Evolutionary conservation across 2,113 vertebrate genomes (phyloP).

Genomic region (Triplophysa tibetana): DNA sequence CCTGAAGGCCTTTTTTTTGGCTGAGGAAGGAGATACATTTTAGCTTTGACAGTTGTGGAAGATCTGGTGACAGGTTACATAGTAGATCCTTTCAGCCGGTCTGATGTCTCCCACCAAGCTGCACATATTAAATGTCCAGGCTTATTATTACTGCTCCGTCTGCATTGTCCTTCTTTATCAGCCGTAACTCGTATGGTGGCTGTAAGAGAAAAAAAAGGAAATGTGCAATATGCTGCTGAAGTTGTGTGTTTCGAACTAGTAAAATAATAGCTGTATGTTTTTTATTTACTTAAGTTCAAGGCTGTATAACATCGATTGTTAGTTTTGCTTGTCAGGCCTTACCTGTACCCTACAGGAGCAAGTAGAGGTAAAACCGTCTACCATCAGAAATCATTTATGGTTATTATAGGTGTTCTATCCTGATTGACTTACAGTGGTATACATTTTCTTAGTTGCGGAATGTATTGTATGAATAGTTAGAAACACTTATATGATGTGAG

Average conservation of each 20-base stretch:
- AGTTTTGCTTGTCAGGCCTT: background rate
- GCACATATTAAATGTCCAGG: slow-evolving; percentile 62
- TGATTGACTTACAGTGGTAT: too few species aligned
- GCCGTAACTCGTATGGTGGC: background rate
- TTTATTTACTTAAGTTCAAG: background rate
- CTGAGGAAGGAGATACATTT: slow-evolving; percentile 58
- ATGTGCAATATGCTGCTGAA: background rate
- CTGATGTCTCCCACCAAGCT: slow-evolving; percentile 30
- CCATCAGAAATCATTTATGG: too few species aligned
- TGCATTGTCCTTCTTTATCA: slow-evolving; percentile 36
- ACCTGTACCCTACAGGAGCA: background rate
- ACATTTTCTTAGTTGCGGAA: too few species aligned
- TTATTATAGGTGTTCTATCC: too few species aligned
- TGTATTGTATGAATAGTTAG: too few species aligned
- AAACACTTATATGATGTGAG: too few species aligned
- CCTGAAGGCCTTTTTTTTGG: slow-evolving; percentile 26
- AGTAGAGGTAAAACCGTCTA: too few species aligned
- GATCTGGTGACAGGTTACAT: slow-evolving; percentile 71
- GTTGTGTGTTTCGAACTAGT: background rate
- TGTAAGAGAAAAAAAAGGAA: slow-evolving; percentile 10
- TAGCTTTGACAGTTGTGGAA: slow-evolving; percentile 56
- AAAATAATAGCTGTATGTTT: background rate
- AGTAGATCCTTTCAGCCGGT: slow-evolving; percentile 65
- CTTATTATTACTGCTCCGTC: slow-evolving; percentile 53
- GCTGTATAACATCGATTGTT: background rate